These are phyloP conservation scores for Anthoscopus minutus DNA, from an alignment of 2,113 vertebrate species.

Conservation along the genomic window DNA sequence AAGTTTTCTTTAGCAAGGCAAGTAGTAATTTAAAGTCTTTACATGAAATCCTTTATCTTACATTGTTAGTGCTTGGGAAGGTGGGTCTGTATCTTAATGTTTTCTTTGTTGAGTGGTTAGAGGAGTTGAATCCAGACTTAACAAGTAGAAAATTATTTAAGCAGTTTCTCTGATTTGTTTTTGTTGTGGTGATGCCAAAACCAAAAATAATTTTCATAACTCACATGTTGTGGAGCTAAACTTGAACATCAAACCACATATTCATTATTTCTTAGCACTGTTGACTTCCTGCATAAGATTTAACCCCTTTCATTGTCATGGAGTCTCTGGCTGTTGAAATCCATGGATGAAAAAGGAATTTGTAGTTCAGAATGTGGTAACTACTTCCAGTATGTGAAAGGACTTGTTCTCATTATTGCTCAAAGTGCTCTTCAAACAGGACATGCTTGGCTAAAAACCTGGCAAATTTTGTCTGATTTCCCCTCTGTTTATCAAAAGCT, in stretches of 20 bases:
- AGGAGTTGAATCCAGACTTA: background rate
- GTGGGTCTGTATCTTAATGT: background rate
- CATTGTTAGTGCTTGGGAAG: background rate
- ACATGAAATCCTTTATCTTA: background rate
- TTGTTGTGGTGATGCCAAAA: background rate
- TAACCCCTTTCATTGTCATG: background rate
- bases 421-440: conserved; percentile 24
- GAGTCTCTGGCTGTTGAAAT: background rate
- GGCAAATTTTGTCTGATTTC: background rate
- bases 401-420: background rate
- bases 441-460: background rate
- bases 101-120: background rate
- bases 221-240: background rate
- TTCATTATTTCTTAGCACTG: background rate
- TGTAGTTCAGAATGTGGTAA: background rate
- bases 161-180: background rate
- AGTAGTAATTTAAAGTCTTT: background rate
- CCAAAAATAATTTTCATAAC: background rate
- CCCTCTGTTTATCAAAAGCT: background rate
- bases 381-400: background rate
- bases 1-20: background rate
- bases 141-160: background rate
- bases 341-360: background rate
- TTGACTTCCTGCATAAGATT: background rate
- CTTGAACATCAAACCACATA: background rate